Percentiles rank a stretch among this genome's conserved stretches.
Conservation (phyloP, 2,113 vertebrate species). For the Arizona elegans region DNA sequence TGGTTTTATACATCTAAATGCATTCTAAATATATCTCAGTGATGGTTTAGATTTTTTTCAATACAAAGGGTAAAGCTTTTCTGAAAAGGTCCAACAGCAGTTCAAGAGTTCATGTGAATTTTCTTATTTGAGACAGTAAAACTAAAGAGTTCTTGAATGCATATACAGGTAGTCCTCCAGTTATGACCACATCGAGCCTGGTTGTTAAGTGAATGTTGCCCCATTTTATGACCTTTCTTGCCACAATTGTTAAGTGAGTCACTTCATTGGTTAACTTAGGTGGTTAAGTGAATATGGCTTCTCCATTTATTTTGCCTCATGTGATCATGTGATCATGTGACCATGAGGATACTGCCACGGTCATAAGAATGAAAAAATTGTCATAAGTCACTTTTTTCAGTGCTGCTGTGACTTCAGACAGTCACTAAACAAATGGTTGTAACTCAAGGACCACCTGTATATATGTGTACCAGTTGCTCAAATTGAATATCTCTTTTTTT, state of each 20-base stretch:
- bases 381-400: no score
- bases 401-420: no score
- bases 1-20: accelerated
- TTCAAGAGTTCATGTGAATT: background rate
- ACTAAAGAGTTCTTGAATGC: background rate
- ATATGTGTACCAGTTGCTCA: background rate
- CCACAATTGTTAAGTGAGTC: background rate
- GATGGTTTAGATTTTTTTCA: background rate
- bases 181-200: background rate
- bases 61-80: background rate
- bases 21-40: constrained; percentile 1
- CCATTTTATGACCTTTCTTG: background rate
- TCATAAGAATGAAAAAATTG: no score
- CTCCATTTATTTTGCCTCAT: background rate
- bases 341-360: no score
- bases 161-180: background rate
- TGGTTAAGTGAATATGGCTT: background rate
- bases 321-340: background rate
- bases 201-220: background rate
- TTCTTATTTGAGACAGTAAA: background rate
- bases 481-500: background rate
- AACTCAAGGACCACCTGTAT: background rate
- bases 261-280: background rate
- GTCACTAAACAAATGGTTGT: no score
- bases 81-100: accelerated